A percentile compares a stretch with the other conserved stretches of the same genome.
Conservation (phyloP, 1,140 invertebrate species). For the Leptinotarsa texana region DNA sequence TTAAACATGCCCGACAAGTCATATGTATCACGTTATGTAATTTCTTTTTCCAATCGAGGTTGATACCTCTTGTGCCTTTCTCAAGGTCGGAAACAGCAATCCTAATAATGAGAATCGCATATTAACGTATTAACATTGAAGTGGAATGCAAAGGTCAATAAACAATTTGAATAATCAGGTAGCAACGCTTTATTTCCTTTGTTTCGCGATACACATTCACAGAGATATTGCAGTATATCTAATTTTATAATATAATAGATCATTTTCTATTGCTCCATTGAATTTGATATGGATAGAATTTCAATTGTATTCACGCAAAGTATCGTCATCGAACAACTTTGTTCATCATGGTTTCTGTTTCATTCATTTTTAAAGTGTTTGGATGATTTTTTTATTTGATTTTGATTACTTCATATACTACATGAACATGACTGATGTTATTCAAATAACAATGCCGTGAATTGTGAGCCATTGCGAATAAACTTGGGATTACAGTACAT, state of each 20-base stretch:
- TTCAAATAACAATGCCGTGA: too few relatives aligned
- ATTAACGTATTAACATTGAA: not conserved
- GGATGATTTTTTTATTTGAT: too few relatives aligned
- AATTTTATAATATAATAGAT: not conserved
- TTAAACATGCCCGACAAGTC: too few relatives aligned
- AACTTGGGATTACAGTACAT: too few relatives aligned
- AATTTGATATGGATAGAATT: not conserved
- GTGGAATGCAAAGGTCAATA: slow-evolving; percentile 9
- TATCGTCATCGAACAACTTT: not conserved
- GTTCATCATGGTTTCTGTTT: not conserved
- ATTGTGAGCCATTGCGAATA: too few relatives aligned
- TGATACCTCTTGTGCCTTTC: too few relatives aligned
- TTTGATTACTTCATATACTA: too few relatives aligned
- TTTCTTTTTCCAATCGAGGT: too few relatives aligned
- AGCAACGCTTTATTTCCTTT: not conserved
- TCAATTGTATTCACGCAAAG: not conserved
- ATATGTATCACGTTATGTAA: too few relatives aligned
- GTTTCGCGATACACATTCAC: not conserved
- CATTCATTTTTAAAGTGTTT: too few relatives aligned
- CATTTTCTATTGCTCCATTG: not conserved
- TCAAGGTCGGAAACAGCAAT: too few relatives aligned
- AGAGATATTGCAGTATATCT: not conserved
- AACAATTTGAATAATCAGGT: slow-evolving; percentile 3
- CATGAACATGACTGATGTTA: too few relatives aligned
- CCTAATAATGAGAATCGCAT: not conserved